Percentiles rank a stretch among this genome's conserved stretches.
Conservation (phyloP, 1,140 invertebrate species). For the Drosophila tsacasi region DNA sequence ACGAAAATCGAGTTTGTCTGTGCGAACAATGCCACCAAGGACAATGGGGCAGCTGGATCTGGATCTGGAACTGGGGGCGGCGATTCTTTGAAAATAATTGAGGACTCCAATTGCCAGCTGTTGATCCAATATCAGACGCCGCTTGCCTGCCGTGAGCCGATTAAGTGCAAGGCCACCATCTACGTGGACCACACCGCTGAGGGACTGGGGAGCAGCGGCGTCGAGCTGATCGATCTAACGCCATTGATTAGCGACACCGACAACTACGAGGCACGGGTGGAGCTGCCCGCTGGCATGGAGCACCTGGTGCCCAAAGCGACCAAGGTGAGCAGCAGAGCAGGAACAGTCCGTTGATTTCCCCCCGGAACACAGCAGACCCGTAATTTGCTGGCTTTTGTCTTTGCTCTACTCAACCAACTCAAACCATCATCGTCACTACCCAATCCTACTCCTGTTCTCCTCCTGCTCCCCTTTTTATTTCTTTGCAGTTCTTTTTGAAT, state of each 20-base stretch:
- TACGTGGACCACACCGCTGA: conserved; percentile 61
- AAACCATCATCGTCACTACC: conserved; percentile 7
- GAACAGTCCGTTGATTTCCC: conserved; percentile 51
- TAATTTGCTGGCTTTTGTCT: conserved; percentile 63
- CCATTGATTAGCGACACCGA: conserved; percentile 83
- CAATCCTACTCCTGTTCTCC: conserved; percentile 1
- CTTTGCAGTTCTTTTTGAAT: conserved; percentile 85
- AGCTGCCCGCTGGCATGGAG: conserved; percentile 57
- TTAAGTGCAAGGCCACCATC: conserved; percentile 68
- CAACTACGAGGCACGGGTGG: conserved; percentile 86
- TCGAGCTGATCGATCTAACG: conserved; percentile 84
- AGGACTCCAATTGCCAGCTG: conserved; percentile 85
- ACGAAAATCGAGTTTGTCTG: conserved; percentile 87
- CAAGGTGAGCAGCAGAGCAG: conserved; percentile 64
- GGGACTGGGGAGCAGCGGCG: conserved; percentile 52
- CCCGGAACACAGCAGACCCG: background rate
- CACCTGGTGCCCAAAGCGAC: conserved; percentile 72
- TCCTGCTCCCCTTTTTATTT: conserved; percentile 14
- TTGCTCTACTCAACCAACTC: conserved; percentile 9
- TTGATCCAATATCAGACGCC: conserved; percentile 86
- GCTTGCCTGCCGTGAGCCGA: conserved; percentile 85
- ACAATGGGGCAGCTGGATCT: conserved; percentile 46
- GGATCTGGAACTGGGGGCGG: conserved; percentile 10
- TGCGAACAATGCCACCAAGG: conserved; percentile 76
- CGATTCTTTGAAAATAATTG: conserved; percentile 82